Conservation (phyloP, 2,113 vertebrate species). For the Microtus oregoni region DNA sequence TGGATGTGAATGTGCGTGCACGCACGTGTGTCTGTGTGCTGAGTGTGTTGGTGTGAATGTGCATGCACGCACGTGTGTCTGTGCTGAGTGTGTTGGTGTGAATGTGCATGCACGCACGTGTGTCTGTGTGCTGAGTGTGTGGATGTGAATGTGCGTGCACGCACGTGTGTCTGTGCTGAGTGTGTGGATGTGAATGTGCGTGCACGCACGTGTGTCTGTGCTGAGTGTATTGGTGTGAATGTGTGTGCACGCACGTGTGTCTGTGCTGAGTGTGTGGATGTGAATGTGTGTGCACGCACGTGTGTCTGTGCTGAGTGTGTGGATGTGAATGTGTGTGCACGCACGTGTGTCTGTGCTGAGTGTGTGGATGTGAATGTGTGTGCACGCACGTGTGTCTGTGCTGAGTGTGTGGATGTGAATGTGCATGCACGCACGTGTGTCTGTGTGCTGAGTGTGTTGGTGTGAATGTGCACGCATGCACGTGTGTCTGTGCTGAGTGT, state of each 20-base stretch:
- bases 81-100: no score
- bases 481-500: background rate
- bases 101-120: rapidly evolving
- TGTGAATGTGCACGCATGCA: no score
- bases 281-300: rapidly evolving
- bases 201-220: no score
- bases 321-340: rapidly evolving
- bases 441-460: background rate
- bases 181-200: no score
- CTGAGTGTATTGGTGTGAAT: no score
- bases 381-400: no score
- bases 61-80: background rate
- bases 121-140: background rate
- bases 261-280: no score
- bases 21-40: no score
- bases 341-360: background rate
- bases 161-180: no score
- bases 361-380: rapidly evolving
- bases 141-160: rapidly evolving
- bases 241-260: rapidly evolving
- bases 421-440: no score
- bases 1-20: rapidly evolving
- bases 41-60: background rate
- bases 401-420: rapidly evolving
- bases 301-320: background rate